phyloP scores from a whole-genome alignment of 2,888 invertebrate species.

The Acleris literana region DNA sequence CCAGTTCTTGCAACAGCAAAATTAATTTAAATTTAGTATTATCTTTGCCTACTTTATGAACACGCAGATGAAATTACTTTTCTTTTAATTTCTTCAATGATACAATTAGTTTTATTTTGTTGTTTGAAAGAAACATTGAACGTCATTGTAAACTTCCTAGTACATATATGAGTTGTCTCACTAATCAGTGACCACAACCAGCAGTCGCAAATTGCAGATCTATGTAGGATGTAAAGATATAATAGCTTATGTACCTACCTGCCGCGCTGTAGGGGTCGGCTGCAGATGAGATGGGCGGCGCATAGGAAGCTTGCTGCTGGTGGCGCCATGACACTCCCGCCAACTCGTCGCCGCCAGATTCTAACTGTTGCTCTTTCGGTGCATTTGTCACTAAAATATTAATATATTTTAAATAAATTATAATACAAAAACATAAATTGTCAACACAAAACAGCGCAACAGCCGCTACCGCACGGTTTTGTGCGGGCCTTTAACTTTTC shows the following conservation, averaged over 20 bases:
- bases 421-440: not conserved
- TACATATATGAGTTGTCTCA: no score
- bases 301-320: slow-evolving; percentile 86
- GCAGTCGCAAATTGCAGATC: no score
- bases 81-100: no score
- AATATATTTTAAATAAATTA: not conserved
- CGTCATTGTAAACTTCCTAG: no score
- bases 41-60: no score
- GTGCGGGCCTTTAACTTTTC: no score
- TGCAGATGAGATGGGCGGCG: slow-evolving; percentile 86
- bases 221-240: not conserved
- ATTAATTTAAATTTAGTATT: no score
- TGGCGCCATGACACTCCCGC: slow-evolving; percentile 89
- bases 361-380: slow-evolving; percentile 90
- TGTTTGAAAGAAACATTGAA: no score
- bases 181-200: not conserved
- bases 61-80: no score
- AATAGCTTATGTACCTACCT: slow-evolving; percentile 64
- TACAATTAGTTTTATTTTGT: no score
- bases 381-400: slow-evolving; percentile 86
- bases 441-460: not conserved
- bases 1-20: no score
- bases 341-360: slow-evolving; percentile 88
- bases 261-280: slow-evolving; percentile 88
- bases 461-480: not conserved